Conservation (phyloP, 2,797 vertebrate genomes). For the Phrynocephalus vlangalii region DNA sequence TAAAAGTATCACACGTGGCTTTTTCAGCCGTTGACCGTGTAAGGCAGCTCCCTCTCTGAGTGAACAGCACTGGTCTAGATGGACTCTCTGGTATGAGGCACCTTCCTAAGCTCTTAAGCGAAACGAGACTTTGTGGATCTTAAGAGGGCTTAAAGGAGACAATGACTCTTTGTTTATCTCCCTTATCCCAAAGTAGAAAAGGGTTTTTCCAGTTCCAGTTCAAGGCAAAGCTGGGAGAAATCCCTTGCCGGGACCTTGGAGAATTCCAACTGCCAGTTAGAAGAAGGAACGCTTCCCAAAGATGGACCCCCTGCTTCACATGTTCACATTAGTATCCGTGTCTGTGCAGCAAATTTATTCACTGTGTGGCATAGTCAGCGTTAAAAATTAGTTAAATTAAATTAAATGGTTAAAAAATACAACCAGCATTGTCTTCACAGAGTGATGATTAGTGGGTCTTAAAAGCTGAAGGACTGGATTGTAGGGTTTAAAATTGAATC, state of each 20-base stretch:
- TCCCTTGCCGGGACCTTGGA: neutral
- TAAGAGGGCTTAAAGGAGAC: neutral
- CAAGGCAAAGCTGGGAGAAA: neutral
- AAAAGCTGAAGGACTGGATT: neutral
- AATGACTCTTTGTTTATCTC: too few species aligned
- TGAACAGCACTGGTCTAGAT: too few species aligned
- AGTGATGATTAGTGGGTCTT: too few species aligned
- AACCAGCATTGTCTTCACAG: neutral
- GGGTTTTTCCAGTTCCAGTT: too few species aligned
- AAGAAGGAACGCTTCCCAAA: too few species aligned
- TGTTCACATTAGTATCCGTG: neutral
- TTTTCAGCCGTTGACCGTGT: neutral
- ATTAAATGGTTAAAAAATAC: too few species aligned
- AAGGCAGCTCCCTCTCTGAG: too few species aligned
- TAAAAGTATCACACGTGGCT: neutral
- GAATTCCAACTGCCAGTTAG: neutral
- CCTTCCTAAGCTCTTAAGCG: neutral
- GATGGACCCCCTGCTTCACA: too few species aligned
- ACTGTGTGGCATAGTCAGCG: neutral
- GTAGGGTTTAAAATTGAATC: too few species aligned
- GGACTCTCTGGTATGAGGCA: neutral
- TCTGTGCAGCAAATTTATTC: neutral
- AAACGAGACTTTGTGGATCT: neutral
- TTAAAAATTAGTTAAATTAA: too few species aligned
- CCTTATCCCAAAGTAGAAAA: neutral